Evolutionary conservation across 2,113 vertebrate genomes (phyloP).

Genomic region (Anoplopoma fimbria): DNA sequence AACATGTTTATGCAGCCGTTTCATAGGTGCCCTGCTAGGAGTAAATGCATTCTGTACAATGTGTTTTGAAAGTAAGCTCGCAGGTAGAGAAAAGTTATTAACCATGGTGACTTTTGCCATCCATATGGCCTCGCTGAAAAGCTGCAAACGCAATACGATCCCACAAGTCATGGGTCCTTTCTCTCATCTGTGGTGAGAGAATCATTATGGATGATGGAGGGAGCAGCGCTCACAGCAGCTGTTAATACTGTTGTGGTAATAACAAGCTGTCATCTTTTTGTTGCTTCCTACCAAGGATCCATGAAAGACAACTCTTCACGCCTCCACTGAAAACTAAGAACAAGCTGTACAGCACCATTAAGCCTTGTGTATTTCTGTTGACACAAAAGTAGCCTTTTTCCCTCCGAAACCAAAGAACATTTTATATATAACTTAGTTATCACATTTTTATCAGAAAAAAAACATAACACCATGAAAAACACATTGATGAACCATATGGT

Average conservation of each 20-base stretch:
- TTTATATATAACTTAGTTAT: background rate
- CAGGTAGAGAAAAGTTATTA: background rate
- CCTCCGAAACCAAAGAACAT: background rate
- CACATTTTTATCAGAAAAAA: background rate
- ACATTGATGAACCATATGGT: background rate
- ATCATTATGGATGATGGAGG: slow-evolving; percentile 30
- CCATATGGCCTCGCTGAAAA: slow-evolving; percentile 16
- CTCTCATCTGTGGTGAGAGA: slow-evolving; percentile 24
- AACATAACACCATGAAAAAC: background rate
- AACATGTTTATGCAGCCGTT: background rate
- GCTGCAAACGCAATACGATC: slow-evolving; percentile 33
- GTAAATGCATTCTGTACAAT: slow-evolving; percentile 12
- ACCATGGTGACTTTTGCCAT: slow-evolving; percentile 30
- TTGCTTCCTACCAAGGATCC: slow-evolving; percentile 12
- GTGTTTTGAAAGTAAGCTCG: slow-evolving; percentile 28
- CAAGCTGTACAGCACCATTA: background rate
- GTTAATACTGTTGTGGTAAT: slow-evolving; percentile 46
- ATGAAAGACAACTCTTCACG: slow-evolving; percentile 25
- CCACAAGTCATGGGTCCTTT: slow-evolving; percentile 41
- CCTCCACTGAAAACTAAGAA: slow-evolving; percentile 21
- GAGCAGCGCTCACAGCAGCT: slow-evolving; percentile 36
- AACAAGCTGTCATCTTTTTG: slow-evolving; percentile 50
- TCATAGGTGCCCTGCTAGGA: background rate
- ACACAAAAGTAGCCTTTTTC: background rate
- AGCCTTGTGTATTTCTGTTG: background rate